Conservation (phyloP, 1,140 invertebrate genomes). For the Dufourea novaeangliae region DNA sequence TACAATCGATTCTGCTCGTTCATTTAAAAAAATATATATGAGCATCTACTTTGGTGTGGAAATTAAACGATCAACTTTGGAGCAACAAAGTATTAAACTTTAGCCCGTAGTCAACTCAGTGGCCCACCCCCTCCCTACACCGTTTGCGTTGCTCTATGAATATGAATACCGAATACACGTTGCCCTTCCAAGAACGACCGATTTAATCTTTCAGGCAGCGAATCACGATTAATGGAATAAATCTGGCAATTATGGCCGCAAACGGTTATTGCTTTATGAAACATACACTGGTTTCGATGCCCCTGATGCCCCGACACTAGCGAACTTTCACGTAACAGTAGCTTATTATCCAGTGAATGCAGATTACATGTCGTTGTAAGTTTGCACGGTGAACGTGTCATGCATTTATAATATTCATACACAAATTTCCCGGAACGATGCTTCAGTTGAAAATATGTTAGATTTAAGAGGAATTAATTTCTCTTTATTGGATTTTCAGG, state of each 20-base stretch:
- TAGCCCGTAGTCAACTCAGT: too few relatives aligned
- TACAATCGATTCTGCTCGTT: too few relatives aligned
- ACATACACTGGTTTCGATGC: constrained; percentile 5
- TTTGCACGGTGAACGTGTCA: constrained; percentile 11
- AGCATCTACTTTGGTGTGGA: too few relatives aligned
- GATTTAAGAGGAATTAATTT: too few relatives aligned
- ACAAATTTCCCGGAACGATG: too few relatives aligned
- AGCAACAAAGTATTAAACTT: too few relatives aligned
- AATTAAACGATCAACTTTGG: too few relatives aligned
- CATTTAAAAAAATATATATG: too few relatives aligned
- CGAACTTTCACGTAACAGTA: constrained; percentile 2
- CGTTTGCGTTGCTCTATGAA: neutral
- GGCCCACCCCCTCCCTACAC: neutral
- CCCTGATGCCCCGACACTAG: neutral
- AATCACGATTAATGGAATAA: neutral
- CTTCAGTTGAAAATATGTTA: too few relatives aligned
- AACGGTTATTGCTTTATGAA: constrained; percentile 19
- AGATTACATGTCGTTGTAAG: constrained; percentile 14
- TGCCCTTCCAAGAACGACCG: neutral
- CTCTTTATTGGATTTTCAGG: too few relatives aligned
- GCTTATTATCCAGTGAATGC: constrained; percentile 5
- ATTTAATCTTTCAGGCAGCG: constrained; percentile 1
- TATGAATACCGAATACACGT: neutral
- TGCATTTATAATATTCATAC: too few relatives aligned
- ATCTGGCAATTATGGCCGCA: constrained; percentile 11